phyloP scores from a whole-genome alignment of 2,113 vertebrate genomes.

The Carettochelys insculpta region DNA sequence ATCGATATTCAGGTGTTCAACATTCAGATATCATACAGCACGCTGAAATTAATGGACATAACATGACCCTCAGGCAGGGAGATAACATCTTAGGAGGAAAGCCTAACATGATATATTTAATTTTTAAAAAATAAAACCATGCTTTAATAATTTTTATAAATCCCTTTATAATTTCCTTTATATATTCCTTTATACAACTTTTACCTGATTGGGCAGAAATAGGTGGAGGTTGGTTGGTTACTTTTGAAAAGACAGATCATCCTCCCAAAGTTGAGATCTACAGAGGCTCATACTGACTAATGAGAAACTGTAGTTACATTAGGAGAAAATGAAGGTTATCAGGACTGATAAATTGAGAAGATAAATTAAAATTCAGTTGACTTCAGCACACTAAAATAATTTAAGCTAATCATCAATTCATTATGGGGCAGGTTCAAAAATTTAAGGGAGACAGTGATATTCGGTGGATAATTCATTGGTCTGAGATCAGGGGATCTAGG shows the following conservation, averaged over 20 bases:
- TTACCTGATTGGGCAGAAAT: neutral
- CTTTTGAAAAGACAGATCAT: neutral
- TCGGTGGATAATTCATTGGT: neutral
- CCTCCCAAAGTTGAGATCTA: neutral
- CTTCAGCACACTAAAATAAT: neutral
- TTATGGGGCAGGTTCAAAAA: neutral
- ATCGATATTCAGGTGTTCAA: neutral
- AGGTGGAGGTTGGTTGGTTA: neutral
- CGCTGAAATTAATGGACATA: neutral
- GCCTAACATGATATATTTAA: neutral
- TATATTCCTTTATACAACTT: neutral
- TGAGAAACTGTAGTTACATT: neutral
- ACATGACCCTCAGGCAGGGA: neutral
- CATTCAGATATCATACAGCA: neutral
- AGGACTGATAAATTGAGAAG: neutral
- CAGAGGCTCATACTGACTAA: neutral
- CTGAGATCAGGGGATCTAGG: neutral
- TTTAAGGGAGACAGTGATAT: neutral
- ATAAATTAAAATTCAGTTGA: neutral
- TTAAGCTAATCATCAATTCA: neutral
- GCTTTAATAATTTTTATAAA: neutral
- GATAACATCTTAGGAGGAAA: neutral
- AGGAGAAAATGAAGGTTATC: neutral
- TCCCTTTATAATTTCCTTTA: neutral
- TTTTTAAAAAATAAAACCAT: neutral